Base-by-base conservation (phyloP, 2,888 invertebrate genomes). In the Drosophila tripunctata region DNA sequence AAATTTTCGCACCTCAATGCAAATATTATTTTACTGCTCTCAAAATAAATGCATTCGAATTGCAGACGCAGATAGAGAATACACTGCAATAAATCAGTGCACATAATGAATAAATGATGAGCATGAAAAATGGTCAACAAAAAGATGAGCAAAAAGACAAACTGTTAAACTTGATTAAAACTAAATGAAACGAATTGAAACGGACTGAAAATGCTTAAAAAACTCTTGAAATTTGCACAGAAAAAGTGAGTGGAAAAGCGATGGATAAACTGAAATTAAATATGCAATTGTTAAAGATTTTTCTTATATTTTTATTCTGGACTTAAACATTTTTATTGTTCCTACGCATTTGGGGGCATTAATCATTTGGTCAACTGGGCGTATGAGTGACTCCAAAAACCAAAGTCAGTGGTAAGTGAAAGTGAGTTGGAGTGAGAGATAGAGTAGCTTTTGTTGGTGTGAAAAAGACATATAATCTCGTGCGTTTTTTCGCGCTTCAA, bases 401-500 rank as follows among this genome's bases (percentile, higher is more conserved):
- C 36, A 58, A 51, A 45, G 19, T 14, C 24, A 43, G 21, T 19
- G 22, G 27, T 27, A 27, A 27, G 27, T 2, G 27, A 27, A 27
- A 7, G 22, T n/a, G 30, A 17, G 14, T 6, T n/a, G 17, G 35
- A 14, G 24, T n/a, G 15, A 40, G 47, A 12, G 27, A 24, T 30
- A 22, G n/a, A 31, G 19, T 14, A n/a, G 7, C 5, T 22, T 8
- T 24, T 24, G 14, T 8, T 50, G 44, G 79, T 78, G 85, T 71
- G 75, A 81, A 85, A 85, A 81, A 85, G 75, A 67, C 66, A 75
- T 75, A 61, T 54, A 56, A 55, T 24, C 61, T 57, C 55, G 35
- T 62, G 69, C 57, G 36, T 75, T 79, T 76, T 73, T 76, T 78
- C 75, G 75, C 75, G 87, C 80, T 81, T 81, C 87, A 88, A 88